phyloP scores from a whole-genome alignment of 2,888 invertebrate genomes.

The Tanypteryx hageni region DNA sequence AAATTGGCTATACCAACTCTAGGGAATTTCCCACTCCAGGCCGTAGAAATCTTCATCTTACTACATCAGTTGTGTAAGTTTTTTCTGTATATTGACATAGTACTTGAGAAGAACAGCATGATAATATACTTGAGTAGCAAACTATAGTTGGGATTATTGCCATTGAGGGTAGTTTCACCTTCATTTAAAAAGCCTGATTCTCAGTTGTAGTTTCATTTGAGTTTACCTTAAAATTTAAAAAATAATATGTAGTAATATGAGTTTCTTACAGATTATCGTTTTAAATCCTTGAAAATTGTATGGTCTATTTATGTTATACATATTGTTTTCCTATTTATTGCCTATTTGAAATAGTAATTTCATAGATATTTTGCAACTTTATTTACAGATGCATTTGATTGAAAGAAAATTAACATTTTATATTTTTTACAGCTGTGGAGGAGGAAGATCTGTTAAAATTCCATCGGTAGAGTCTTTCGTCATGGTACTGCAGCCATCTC shows the following conservation, averaged over 20 bases:
- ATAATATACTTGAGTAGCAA: too few species aligned
- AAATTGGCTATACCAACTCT: slow-evolving; percentile 94
- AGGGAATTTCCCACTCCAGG: slow-evolving; percentile 97
- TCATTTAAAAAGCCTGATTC: neutral
- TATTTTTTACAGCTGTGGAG: slow-evolving; percentile 80
- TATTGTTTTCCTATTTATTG: too few species aligned
- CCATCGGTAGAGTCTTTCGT: slow-evolving; percentile 89
- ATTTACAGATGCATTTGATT: too few species aligned
- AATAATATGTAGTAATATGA: too few species aligned
- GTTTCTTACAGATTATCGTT: too few species aligned
- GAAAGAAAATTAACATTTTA: neutral
- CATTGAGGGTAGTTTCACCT: neutral
- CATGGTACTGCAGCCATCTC: slow-evolving; percentile 90
- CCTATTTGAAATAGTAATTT: too few species aligned
- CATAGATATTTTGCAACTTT: too few species aligned
- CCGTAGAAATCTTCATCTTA: slow-evolving; percentile 88
- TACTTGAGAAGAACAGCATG: neutral
- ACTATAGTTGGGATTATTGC: too few species aligned
- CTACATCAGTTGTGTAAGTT: slow-evolving; percentile 86
- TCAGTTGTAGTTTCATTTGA: too few species aligned
- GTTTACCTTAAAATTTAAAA: too few species aligned
- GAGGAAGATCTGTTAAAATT: slow-evolving; percentile 84
- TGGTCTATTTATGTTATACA: too few species aligned
- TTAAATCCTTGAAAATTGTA: too few species aligned
- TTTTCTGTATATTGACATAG: neutral